These are phyloP conservation scores for Macrochelys suwanniensis DNA, from an alignment of 2,797 vertebrate species.

Conservation along the genomic window DNA sequence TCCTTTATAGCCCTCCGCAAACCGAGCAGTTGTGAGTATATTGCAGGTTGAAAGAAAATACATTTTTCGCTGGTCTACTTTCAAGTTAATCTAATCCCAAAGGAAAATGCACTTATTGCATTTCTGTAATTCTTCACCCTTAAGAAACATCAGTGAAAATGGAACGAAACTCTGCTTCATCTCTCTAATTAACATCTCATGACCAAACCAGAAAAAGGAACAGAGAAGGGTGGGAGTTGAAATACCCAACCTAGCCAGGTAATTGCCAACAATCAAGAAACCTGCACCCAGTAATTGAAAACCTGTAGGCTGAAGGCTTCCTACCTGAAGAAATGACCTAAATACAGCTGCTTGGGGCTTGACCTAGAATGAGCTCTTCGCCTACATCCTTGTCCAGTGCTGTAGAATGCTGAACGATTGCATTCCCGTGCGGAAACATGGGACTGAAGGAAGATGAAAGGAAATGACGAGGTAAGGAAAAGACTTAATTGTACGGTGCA, in stretches of 20 bases:
- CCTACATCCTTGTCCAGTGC: too few relatives aligned
- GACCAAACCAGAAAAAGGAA: conserved; percentile 23
- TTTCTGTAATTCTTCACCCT: conserved; percentile 58
- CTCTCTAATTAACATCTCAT: conserved; percentile 61
- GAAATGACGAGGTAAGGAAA: background rate
- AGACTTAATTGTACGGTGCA: background rate
- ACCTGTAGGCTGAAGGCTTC: conserved; percentile 31
- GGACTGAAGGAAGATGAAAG: conserved; percentile 15
- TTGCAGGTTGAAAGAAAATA: conserved; percentile 13
- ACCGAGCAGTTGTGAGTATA: background rate
- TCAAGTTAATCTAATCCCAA: conserved; percentile 34
- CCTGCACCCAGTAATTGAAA: conserved; percentile 14
- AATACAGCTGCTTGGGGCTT: conserved; percentile 26
- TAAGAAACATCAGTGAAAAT: conserved; percentile 51
- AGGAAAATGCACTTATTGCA: conserved; percentile 41
- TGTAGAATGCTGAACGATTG: background rate
- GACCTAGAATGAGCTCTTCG: conserved; percentile 5
- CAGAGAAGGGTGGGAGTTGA: conserved; percentile 50
- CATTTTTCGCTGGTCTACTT: conserved; percentile 30
- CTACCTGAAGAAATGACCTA: background rate
- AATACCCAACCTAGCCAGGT: conserved; percentile 53
- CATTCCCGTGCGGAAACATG: conserved; percentile 16
- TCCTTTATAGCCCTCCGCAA: background rate
- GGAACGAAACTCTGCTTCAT: conserved; percentile 54
- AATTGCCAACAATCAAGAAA: conserved; percentile 61